phyloP scores from a whole-genome alignment of 1,140 invertebrate species.

The Gonatopus flavifemur region DNA sequence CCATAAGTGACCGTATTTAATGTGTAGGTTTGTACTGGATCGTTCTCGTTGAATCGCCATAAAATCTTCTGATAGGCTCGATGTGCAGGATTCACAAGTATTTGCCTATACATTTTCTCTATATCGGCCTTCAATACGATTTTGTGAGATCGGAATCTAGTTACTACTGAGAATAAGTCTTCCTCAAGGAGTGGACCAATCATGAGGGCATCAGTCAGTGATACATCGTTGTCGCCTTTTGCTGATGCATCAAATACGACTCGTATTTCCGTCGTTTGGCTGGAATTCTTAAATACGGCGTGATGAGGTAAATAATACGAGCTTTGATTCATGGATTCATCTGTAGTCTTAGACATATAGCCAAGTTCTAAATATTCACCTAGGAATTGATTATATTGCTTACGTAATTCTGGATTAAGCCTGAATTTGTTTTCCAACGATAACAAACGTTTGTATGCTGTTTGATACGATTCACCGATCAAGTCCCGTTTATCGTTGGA shows the following conservation, averaged over 20 bases:
- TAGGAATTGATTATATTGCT: background rate
- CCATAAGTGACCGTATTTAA: background rate
- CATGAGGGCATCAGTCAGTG: background rate
- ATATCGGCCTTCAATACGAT: background rate
- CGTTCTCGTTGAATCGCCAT: background rate
- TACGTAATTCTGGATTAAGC: no score
- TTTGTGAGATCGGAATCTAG: background rate
- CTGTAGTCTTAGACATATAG: no score
- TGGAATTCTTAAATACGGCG: background rate
- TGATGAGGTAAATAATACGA: background rate
- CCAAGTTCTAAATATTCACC: background rate
- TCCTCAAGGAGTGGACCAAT: no score
- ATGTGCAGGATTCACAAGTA: background rate
- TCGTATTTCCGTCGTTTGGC: background rate
- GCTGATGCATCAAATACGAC: no score
- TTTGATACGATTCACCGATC: conserved; percentile 16
- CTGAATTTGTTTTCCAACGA: background rate
- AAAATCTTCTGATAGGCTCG: background rate
- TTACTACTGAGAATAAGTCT: background rate
- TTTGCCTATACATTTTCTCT: background rate
- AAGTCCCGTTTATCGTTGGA: conserved; percentile 11
- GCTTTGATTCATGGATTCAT: no score
- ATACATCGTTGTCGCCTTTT: background rate
- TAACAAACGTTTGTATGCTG: background rate
- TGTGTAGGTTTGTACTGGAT: background rate